Evolutionary conservation across 2,113 vertebrate species (phyloP).

Genomic region (Suncus etruscus): DNA sequence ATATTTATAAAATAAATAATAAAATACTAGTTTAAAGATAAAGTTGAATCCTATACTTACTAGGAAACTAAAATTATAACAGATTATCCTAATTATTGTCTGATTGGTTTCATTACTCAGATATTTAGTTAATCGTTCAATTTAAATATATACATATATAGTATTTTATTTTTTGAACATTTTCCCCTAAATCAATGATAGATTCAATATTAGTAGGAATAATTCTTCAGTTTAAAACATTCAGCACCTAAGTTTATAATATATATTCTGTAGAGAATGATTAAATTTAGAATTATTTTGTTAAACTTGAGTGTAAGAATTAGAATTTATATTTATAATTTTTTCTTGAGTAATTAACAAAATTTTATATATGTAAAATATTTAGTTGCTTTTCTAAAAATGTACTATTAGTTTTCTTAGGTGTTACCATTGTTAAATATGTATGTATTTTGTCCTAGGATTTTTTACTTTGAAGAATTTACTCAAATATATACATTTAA

Average conservation of each 20-base stretch:
- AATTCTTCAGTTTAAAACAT: neutral
- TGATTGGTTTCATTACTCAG: neutral
- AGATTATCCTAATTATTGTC: neutral
- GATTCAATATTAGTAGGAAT: no score
- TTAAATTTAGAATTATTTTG: neutral
- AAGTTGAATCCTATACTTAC: neutral
- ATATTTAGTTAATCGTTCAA: neutral
- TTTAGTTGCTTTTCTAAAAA: neutral
- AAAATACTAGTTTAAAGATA: neutral
- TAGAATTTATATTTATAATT: neutral
- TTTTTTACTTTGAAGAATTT: constrained; percentile 6
- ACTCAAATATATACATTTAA: neutral
- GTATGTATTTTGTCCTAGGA: neutral
- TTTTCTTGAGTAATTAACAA: neutral
- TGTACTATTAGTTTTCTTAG: neutral
- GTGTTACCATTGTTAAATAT: constrained; percentile 16
- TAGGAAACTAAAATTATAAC: neutral
- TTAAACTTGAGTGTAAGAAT: neutral
- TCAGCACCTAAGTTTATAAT: neutral
- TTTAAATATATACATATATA: no score
- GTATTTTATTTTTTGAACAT: no score
- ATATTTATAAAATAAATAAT: no score
- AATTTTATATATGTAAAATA: neutral
- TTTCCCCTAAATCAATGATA: no score
- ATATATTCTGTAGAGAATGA: neutral